These are phyloP conservation scores for Coptodon rendalli DNA, from an alignment of 2,113 vertebrate species.

Conservation along the genomic window DNA sequence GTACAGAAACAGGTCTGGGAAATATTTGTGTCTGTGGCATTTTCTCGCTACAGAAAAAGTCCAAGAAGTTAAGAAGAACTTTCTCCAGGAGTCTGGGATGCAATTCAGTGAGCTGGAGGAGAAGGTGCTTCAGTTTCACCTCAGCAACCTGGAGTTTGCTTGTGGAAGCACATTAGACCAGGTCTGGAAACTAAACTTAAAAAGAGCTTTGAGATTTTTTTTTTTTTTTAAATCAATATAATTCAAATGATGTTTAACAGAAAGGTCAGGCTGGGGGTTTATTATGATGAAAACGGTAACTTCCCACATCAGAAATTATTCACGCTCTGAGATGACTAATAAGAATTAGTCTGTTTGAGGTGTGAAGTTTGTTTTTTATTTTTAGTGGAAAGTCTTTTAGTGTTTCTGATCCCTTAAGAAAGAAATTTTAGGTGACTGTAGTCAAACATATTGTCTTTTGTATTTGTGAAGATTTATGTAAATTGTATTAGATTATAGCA, in stretches of 20 bases:
- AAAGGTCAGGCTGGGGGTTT: accelerated
- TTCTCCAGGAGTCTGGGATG: constrained; percentile 91
- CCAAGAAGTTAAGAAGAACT: constrained; percentile 90
- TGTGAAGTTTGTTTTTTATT: not conserved
- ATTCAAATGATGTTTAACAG: not conserved
- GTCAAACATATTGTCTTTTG: not conserved
- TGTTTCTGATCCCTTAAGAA: not conserved
- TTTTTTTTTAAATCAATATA: accelerated
- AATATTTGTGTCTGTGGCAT: not conserved
- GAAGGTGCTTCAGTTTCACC: constrained; percentile 94
- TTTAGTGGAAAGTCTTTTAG: not conserved
- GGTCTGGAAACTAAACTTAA: constrained; percentile 53
- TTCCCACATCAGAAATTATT: not conserved
- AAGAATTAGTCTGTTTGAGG: not conserved
- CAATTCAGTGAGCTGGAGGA: constrained; percentile 92
- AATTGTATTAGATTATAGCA: not conserved
- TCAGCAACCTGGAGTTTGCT: constrained; percentile 94
- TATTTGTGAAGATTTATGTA: not conserved
- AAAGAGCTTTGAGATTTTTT: not conserved
- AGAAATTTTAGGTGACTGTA: not conserved
- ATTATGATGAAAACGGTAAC: not conserved
- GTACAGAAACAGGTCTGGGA: not conserved
- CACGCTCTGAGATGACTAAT: not conserved
- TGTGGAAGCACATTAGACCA: constrained; percentile 90
- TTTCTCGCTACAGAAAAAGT: constrained; percentile 82